Evolutionary conservation across 2,888 invertebrate species (phyloP).

Genomic region (Orchesellides sinensis): DNA sequence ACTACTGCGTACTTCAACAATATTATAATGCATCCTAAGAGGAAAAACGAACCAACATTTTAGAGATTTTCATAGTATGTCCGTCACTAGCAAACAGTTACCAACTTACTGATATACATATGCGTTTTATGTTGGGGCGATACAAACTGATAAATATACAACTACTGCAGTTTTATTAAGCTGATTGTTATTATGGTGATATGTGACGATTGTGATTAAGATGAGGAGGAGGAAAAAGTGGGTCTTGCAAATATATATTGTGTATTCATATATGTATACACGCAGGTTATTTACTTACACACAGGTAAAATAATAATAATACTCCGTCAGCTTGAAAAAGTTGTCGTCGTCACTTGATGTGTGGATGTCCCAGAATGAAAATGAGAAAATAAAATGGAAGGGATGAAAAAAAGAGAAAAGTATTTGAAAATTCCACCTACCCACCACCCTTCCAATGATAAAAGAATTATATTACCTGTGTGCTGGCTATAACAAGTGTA

Average conservation of each 20-base stretch:
- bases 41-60: background rate
- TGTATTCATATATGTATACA: background rate
- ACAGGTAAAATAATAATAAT: background rate
- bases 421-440: slow-evolving; percentile 34
- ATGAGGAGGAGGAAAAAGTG: slow-evolving; percentile 32
- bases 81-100: too few relatives aligned
- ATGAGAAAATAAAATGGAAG: slow-evolving; percentile 14
- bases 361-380: slow-evolving; percentile 15
- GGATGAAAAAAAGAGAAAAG: slow-evolving; percentile 24
- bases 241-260: slow-evolving; percentile 2
- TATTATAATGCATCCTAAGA: slow-evolving; percentile 14
- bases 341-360: slow-evolving; percentile 19
- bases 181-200: slow-evolving; percentile 15
- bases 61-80: too few relatives aligned
- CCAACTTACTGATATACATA: slow-evolving; percentile 20
- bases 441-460: background rate
- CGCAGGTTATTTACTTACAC: background rate
- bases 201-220: slow-evolving; percentile 33
- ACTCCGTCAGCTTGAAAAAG: background rate
- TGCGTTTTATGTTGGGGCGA: too few relatives aligned
- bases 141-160: background rate
- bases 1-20: background rate
- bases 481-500: too few relatives aligned
- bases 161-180: slow-evolving; percentile 10
- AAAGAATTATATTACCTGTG: too few relatives aligned